Base-by-base conservation (phyloP, 2,888 invertebrate species). In the Tetragnatha montana region DNA sequence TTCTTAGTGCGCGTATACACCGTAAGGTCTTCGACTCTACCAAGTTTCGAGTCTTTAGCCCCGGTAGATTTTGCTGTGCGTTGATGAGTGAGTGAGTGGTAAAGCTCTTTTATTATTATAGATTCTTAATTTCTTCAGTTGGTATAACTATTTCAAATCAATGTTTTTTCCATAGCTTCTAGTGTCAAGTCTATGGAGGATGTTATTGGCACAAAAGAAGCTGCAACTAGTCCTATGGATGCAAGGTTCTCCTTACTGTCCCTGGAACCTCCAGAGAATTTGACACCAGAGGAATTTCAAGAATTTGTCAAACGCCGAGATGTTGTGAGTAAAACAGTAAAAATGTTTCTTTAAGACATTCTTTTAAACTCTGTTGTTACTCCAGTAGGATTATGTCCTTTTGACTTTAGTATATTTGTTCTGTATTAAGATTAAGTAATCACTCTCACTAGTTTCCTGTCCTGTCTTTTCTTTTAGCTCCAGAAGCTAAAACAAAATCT, bases 301-400 rank as follows among this genome's bases (percentile, higher is more conserved):
- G 94, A 95, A 92, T 93, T 96, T 81, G 96, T 96, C 93, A 96
- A 96, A 93, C 95, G 95, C 92, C 95, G 95, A 91, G 96, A 96
- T 94, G 96, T 96, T 93, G 96, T 96, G 92, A 92, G 94, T 93
- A 35, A 35, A 35, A 35, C 35, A 35, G 35, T 35, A 35, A 35
- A 35, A 35, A 35, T 35, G 35, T 35, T 35, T 35, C 35, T 35
- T 35, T 35, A 35, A 35, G 35, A 2, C 69, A 69, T 69, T 69
- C 69, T 69, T 8, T 69, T 35, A 35, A 35, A 35, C 35, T 35
- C 4, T 35, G 35, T 35, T 35, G 35, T 35, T 35, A 35, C 35
- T 35, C 35, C n/a, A n/a, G n/a, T n/a, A n/a, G n/a, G n/a, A n/a
- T n/a, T n/a, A n/a, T n/a, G n/a, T n/a, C n/a, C n/a, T n/a, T n/a